A percentile compares a stretch with the other conserved stretches of the same genome.
Evolutionary conservation across 2,113 vertebrate species (phyloP).

Genomic region (Semicossyphus pulcher): DNA sequence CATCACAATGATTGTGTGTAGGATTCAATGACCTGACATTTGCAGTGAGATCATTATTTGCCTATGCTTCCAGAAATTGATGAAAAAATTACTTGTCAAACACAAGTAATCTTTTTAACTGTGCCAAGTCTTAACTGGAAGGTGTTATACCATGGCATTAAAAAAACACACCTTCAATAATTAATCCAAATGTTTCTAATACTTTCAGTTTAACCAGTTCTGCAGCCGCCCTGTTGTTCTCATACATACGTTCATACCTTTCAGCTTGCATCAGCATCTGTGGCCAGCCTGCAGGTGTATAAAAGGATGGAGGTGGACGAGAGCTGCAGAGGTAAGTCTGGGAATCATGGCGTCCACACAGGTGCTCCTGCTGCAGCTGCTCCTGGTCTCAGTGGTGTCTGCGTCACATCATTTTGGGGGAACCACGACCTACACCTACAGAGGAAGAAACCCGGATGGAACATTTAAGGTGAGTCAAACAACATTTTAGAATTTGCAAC

Average conservation of each 20-base stretch:
- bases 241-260: neutral
- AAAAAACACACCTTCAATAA: neutral
- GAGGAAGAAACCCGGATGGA: conserved; percentile 55
- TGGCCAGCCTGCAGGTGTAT: neutral
- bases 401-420: conserved; percentile 54
- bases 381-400: conserved; percentile 53
- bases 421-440: conserved; percentile 9
- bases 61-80: too few species aligned
- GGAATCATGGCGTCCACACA: conserved; percentile 48
- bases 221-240: neutral
- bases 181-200: neutral
- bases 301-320: neutral
- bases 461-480: conserved; percentile 25
- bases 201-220: neutral
- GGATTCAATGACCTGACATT: too few species aligned
- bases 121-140: neutral
- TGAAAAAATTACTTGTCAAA: too few species aligned
- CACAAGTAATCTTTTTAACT: too few species aligned
- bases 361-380: conserved; percentile 51
- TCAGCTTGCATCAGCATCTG: neutral
- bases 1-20: too few species aligned
- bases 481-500: neutral
- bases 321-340: neutral
- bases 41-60: too few species aligned
- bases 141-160: too few species aligned